Evolutionary conservation across 1,140 invertebrate genomes (phyloP).

Genomic region (Drosophila littoralis): DNA sequence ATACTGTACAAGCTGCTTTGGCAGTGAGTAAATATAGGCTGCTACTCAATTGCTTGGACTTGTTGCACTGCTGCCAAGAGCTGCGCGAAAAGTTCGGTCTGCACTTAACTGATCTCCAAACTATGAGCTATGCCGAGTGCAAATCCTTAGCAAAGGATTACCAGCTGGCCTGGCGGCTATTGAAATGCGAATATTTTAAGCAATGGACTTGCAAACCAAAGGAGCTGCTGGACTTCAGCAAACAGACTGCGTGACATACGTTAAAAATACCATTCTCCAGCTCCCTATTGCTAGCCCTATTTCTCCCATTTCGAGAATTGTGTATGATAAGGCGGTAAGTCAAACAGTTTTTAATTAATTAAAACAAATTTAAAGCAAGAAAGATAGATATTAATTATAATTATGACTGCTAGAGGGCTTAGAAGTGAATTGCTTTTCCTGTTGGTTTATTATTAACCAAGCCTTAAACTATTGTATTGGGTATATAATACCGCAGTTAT

Average conservation of each 20-base stretch:
- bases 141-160: constrained; percentile 85
- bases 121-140: constrained; percentile 84
- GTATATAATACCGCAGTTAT: too few species aligned
- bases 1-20: constrained; percentile 86
- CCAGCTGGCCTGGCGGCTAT: constrained; percentile 84
- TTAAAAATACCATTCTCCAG: background rate
- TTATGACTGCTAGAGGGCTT: too few species aligned
- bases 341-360: too few species aligned
- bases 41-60: constrained; percentile 86
- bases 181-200: constrained; percentile 86
- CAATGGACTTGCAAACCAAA: constrained; percentile 87
- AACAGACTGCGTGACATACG: background rate
- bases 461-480: too few species aligned
- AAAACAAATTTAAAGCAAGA: too few species aligned
- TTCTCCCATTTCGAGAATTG: too few species aligned
- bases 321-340: too few species aligned
- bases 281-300: too few species aligned
- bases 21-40: constrained; percentile 88
- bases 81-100: constrained; percentile 67
- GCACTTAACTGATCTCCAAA: constrained; percentile 46
- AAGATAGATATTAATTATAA: too few species aligned
- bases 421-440: too few species aligned
- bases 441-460: too few species aligned
- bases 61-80: constrained; percentile 78
- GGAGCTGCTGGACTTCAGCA: constrained; percentile 79